phyloP scores from a whole-genome alignment of 1,140 invertebrate genomes.

The Zaprionus nigranus region DNA sequence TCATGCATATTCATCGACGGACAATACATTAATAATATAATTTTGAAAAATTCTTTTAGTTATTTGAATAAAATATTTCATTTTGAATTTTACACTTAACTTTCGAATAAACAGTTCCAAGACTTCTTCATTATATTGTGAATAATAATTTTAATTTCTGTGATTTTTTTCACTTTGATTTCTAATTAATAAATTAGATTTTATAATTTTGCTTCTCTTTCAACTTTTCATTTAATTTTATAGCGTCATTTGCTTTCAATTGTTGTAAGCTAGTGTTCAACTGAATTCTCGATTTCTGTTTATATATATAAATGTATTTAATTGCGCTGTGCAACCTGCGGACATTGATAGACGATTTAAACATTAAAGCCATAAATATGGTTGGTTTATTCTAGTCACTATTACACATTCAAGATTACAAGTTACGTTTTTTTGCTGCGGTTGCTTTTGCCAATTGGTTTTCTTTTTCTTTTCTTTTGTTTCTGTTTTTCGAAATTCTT shows the following conservation, averaged over 20 bases:
- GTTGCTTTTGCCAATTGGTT: constrained; percentile 35
- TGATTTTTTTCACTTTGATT: neutral
- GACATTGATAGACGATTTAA: constrained; percentile 30
- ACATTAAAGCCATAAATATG: constrained; percentile 81
- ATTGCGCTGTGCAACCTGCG: constrained; percentile 2
- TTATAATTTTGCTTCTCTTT: neutral
- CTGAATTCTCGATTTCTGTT: neutral
- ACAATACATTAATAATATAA: neutral
- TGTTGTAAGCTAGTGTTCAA: constrained; percentile 2
- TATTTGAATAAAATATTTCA: neutral
- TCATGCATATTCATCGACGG: neutral
- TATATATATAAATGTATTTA: neutral
- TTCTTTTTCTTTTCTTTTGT: constrained; percentile 8
- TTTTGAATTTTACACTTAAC: neutral
- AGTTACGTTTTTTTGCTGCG: constrained; percentile 46
- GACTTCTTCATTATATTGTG: neutral
- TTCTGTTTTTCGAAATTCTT: constrained; percentile 9
- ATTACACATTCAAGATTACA: constrained; percentile 67
- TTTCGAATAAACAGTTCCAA: neutral
- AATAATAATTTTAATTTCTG: neutral
- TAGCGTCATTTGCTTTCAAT: neutral
- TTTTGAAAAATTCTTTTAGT: neutral
- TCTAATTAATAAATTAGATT: neutral
- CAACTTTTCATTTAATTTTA: constrained; percentile 3
- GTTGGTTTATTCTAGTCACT: constrained; percentile 73